Evolutionary conservation across 2,888 invertebrate genomes (phyloP).

Genomic region (Platycheirus rosarum): DNA sequence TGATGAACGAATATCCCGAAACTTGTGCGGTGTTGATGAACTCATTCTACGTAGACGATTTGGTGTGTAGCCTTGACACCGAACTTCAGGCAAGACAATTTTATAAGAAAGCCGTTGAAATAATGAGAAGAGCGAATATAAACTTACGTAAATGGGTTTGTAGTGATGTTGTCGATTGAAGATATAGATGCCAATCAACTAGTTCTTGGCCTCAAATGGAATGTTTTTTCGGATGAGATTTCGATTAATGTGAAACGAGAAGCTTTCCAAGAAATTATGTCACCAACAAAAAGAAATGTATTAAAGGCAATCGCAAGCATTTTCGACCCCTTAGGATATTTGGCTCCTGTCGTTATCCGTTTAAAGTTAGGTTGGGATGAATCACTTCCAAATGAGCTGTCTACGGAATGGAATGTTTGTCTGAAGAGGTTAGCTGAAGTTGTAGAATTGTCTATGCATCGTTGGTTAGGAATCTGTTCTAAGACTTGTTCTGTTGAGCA

Average conservation of each 20-base stretch:
- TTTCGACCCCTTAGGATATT: conserved; percentile 13
- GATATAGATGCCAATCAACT: background rate
- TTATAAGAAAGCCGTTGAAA: background rate
- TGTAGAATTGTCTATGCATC: background rate
- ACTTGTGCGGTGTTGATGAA: background rate
- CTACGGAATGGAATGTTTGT: conserved; percentile 4
- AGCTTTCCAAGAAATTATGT: background rate
- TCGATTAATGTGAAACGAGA: conserved; percentile 1
- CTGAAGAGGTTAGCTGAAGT: background rate
- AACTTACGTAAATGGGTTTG: conserved; percentile 12
- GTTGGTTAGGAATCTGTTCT: background rate
- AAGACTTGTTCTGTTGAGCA: background rate
- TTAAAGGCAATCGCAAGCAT: conserved; percentile 9
- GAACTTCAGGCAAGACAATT: background rate
- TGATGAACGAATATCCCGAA: background rate
- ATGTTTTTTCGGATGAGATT: conserved; percentile 4
- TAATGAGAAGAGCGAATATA: conserved; percentile 7
- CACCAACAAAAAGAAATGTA: conserved; percentile 8
- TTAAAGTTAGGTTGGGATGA: conserved; percentile 12
- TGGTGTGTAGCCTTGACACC: conserved; percentile 1
- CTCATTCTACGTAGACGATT: conserved; percentile 23
- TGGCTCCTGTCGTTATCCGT: conserved; percentile 1
- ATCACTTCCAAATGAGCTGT: background rate
- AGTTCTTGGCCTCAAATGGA: conserved; percentile 7
- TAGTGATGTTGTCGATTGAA: background rate